Conservation (phyloP, 2,113 vertebrate species). For the Ameiurus melas region DNA sequence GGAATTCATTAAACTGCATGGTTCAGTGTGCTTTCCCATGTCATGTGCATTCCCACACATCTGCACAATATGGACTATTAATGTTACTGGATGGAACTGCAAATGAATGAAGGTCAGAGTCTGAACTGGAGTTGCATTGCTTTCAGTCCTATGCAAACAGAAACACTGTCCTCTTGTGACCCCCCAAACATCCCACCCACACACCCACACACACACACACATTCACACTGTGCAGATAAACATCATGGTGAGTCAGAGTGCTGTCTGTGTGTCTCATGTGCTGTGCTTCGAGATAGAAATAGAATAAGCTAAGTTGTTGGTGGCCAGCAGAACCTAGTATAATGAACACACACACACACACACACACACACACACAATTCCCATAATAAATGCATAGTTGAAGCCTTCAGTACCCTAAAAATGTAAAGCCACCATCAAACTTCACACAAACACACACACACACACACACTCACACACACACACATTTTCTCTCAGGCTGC, state of each 20-base stretch:
- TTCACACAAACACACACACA: no score
- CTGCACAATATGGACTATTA: background rate
- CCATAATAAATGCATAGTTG: background rate
- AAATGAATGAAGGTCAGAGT: background rate
- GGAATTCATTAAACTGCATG: conserved; percentile 64
- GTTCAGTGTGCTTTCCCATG: background rate
- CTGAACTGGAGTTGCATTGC: background rate
- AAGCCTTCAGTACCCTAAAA: background rate
- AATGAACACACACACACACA: conserved; percentile 14
- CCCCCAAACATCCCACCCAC: conserved; percentile 32
- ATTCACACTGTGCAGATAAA: conserved; percentile 4
- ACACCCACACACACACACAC: conserved; percentile 29
- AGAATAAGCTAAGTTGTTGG: conserved; percentile 16
- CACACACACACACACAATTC: background rate
- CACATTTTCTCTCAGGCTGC: background rate
- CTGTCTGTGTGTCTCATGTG: conserved; percentile 37
- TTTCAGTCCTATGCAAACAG: background rate
- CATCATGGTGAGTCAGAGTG: conserved; percentile 46
- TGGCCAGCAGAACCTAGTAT: background rate
- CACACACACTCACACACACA: background rate
- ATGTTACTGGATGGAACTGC: background rate
- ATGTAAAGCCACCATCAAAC: background rate
- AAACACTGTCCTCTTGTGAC: background rate
- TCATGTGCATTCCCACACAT: conserved; percentile 17
- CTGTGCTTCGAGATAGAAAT: conserved; percentile 20